These are phyloP conservation scores for Halocynthia roretzi DNA, from an alignment of 23 tunicate genomes.

Conservation along the genomic window DNA sequence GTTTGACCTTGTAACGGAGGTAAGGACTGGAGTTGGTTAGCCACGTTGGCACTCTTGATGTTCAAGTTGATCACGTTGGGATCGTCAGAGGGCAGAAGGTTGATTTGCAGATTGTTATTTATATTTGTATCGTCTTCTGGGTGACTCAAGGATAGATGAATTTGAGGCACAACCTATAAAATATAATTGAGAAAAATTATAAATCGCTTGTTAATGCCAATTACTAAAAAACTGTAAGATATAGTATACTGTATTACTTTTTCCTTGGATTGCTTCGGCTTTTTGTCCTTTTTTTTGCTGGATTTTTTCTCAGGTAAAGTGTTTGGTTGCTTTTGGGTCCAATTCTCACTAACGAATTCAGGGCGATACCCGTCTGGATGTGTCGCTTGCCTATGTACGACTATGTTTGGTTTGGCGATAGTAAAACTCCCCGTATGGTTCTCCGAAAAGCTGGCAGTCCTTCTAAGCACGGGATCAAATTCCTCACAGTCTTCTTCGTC, in stretches of 20 bases:
- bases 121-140: constrained; percentile 14
- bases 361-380: constrained; percentile 41
- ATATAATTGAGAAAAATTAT: background rate
- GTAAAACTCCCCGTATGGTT: constrained; percentile 6
- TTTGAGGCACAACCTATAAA: constrained; percentile 32
- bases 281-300: constrained; percentile 10
- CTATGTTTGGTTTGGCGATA: constrained; percentile 24
- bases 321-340: background rate
- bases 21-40: background rate
- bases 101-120: constrained; percentile 68
- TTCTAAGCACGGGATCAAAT: constrained; percentile 4
- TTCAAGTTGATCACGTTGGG: constrained; percentile 84
- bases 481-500: constrained; percentile 6
- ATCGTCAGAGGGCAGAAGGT: constrained; percentile 77
- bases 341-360: background rate
- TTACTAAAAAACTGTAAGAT: background rate
- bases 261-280: constrained; percentile 2
- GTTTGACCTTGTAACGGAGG: background rate
- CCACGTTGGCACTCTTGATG: constrained; percentile 23
- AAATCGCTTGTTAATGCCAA: background rate
- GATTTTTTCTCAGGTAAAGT: background rate
- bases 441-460: constrained; percentile 9
- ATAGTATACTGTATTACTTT: background rate
- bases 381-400: constrained; percentile 54
- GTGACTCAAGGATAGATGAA: constrained; percentile 39